phyloP scores from a whole-genome alignment of 2,113 vertebrate species.

The Ardeotis arabs region DNA sequence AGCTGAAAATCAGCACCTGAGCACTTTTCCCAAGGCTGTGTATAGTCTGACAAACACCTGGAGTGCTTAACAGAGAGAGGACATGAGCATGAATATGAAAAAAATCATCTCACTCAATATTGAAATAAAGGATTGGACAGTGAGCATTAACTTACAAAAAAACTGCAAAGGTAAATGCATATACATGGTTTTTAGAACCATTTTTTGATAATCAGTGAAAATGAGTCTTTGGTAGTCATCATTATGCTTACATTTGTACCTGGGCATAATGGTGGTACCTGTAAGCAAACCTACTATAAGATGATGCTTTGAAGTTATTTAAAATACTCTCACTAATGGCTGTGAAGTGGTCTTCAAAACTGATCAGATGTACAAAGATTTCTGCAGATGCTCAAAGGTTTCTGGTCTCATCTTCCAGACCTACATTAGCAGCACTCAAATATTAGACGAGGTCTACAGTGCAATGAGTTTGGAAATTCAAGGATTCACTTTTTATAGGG shows the following conservation, averaged over 20 bases:
- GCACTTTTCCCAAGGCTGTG: not conserved
- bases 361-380: not conserved
- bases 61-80: not conserved
- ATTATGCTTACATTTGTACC: not conserved
- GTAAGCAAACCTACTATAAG: not conserved
- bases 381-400: not conserved
- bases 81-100: not conserved
- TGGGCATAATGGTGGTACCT: not conserved
- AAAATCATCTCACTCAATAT: not conserved
- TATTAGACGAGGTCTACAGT: not conserved
- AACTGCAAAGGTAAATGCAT: not conserved
- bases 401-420: not conserved
- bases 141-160: not conserved
- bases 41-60: not conserved
- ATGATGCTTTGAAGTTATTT: not conserved
- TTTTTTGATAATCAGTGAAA: not conserved
- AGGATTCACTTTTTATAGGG: not conserved
- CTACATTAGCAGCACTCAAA: not conserved
- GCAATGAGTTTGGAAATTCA: not conserved
- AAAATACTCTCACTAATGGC: not conserved
- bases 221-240: not conserved
- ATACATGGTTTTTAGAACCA: not conserved
- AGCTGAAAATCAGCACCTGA: not conserved
- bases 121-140: not conserved
- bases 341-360: not conserved